Base-by-base conservation (phyloP, 2,113 vertebrate genomes). In the Uropsilus gracilis region DNA sequence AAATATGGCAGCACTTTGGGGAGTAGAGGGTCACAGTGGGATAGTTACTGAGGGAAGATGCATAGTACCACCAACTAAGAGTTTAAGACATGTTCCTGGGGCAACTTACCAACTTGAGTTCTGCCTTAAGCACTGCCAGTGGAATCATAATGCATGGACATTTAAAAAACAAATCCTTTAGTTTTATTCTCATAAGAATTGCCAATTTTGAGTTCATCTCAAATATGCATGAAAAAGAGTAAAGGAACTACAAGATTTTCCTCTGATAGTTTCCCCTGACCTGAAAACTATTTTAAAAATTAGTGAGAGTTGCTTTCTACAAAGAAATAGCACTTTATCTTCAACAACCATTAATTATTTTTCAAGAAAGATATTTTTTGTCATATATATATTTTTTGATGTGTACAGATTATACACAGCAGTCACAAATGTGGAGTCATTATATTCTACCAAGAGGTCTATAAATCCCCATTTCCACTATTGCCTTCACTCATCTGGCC, bases 131-230 rank as follows among this genome's bases (percentile, higher is more conserved):
- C 20, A 68, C 28, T 37, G 34, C 28, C 73, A 78, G 26, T 57
- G 16, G 59, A 71, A 89, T 75, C 42, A 50, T 10, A 4, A 53
- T 6, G 5, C 16, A 34, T 10, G 63, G 30, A 22, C 64, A 34
- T 68, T 68, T 68, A n/a, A n/a, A 89, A 88, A 88, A 24, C 86
- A 95, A 77, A 86, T 91, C 72, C 44, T 97, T 96, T 94, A 68
- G 90, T 96, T 96, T 90, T 96, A 68, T 97, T 89, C 69, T 96
- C 88, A 83, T 77, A 90, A 82, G 81, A 83, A 91, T 95, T 73
- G 30, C 24, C 63, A 94, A 66, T 16, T 28, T 94, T 95, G 90
- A 96, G 57, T 97, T 95, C 73, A 92, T 96, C 94, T 96, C 34
- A 96, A 96, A 94, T n/a, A 82, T 42, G 66, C 72, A 96, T 30